phyloP scores from a whole-genome alignment of 2,113 vertebrate genomes.

The Neopipo cinnamomea region DNA sequence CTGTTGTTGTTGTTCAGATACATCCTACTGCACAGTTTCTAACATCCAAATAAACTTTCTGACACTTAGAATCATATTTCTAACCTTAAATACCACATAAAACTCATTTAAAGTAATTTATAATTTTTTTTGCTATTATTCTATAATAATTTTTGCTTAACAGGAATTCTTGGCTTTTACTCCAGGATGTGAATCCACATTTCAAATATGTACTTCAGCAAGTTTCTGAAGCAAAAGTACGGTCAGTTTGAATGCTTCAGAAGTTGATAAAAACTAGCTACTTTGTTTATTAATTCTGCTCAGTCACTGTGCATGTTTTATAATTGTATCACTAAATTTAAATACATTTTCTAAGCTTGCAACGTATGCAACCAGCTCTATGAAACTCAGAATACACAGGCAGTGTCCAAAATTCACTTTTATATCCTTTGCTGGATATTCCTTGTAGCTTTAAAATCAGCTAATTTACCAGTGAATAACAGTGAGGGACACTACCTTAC shows the following conservation, averaged over 20 bases:
- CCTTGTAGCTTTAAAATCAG: background rate
- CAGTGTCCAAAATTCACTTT: background rate
- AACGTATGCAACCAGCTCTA: background rate
- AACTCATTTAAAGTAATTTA: background rate
- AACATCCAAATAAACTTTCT: background rate
- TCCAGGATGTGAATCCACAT: background rate
- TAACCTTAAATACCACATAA: background rate
- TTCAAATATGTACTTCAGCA: background rate
- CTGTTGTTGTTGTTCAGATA: background rate
- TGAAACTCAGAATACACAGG: background rate
- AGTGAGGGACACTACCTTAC: constrained; percentile 66
- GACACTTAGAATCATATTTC: background rate
- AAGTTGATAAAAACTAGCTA: background rate
- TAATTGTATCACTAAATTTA: background rate
- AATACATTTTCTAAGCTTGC: background rate
- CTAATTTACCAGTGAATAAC: background rate
- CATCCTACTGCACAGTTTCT: background rate
- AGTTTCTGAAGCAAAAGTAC: background rate
- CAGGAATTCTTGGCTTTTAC: background rate
- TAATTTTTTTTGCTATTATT: background rate
- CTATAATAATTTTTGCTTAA: background rate
- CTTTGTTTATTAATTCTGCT: background rate
- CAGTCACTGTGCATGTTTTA: background rate
- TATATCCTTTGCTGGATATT: background rate
- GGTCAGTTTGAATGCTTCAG: background rate